Evolutionary conservation across 1,140 invertebrate species (phyloP).

Genomic region (Ceratosolen fusciceps): DNA sequence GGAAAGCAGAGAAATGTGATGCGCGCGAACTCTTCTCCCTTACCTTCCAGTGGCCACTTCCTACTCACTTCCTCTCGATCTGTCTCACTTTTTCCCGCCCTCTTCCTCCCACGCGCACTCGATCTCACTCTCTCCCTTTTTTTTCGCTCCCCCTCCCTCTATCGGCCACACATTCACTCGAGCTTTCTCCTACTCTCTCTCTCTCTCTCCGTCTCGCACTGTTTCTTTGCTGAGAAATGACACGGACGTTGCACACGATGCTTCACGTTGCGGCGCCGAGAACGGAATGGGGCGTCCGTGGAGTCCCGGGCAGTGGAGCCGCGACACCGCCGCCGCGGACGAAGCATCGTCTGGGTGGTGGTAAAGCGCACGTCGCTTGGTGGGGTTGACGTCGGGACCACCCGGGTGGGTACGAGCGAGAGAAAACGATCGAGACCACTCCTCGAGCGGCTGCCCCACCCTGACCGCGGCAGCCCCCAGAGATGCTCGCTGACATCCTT

Average conservation of each 20-base stretch:
- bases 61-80: not conserved
- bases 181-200: not conserved
- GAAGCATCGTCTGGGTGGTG: slow-evolving; percentile 22
- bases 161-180: not conserved
- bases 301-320: slow-evolving; percentile 71
- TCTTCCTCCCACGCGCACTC: not conserved
- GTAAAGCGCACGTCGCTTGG: slow-evolving; percentile 10
- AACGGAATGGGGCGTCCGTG: slow-evolving; percentile 71
- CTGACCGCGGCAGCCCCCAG: not conserved
- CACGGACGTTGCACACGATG: slow-evolving; percentile 51
- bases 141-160: not conserved
- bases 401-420: not conserved
- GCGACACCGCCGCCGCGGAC: slow-evolving; percentile 49
- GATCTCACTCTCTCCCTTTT: not conserved
- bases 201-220: not conserved
- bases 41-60: not conserved
- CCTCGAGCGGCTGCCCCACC: slow-evolving; percentile 1
- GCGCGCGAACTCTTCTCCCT: slow-evolving; percentile 1
- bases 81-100: not conserved
- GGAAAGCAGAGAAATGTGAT: not conserved
- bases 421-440: not conserved
- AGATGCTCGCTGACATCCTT: not conserved
- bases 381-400: slow-evolving; percentile 29
- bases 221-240: not conserved
- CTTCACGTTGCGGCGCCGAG: slow-evolving; percentile 69